Evolutionary conservation across 2,113 vertebrate genomes (phyloP), one percentile per base, ranked within the genome.

Genomic region (Rana temporaria): DNA sequence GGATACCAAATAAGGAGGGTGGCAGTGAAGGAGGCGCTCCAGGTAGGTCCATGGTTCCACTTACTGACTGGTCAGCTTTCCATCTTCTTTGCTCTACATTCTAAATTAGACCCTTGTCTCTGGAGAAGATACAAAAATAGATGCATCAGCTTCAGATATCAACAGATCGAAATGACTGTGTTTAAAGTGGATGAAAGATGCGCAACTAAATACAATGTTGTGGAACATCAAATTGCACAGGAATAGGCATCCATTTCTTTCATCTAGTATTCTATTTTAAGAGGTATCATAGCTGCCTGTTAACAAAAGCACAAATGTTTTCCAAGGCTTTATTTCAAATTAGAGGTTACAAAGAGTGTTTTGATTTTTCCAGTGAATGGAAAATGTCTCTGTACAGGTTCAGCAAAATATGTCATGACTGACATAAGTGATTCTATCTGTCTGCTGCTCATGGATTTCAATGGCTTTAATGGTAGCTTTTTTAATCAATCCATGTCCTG

Each of bases 291-390:
- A 30, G 52, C 53, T n/a, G 52, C 22, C 69, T 32, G 69, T n/a
- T 56, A 72, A 56, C 52, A 56, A 55, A 57, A 56, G 71, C 71
- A 59, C 53, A 57, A 34, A 34, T 73, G 26, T 73, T 57, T 59
- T 55, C 17, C 19, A 1, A 34, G 55, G 18, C 52, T 73, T 57
- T 34, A 55, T 59, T 59, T 73, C 24, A 73, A 73, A 73, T 74
- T 38, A 74, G 32, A 74, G 71, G 71, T 60, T 73, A 73, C 24
- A 73, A 73, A 73, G 53, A 34, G 53, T 73, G 71, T 73, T 74
- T 74, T 60, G 55, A 59, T 74, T 38, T 38, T 60, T 3, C 20
- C 26, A 4, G 11, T 56, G 30, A 60, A 74, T 6, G 26, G 14
- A 34, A 59, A 59, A 52, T 55, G 24, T 22, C 59, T 42, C 3